A percentile compares a stretch with the other conserved stretches of the same genome.
phyloP scores from a whole-genome alignment of 2,888 invertebrate species.

The Drosophila leonis region DNA sequence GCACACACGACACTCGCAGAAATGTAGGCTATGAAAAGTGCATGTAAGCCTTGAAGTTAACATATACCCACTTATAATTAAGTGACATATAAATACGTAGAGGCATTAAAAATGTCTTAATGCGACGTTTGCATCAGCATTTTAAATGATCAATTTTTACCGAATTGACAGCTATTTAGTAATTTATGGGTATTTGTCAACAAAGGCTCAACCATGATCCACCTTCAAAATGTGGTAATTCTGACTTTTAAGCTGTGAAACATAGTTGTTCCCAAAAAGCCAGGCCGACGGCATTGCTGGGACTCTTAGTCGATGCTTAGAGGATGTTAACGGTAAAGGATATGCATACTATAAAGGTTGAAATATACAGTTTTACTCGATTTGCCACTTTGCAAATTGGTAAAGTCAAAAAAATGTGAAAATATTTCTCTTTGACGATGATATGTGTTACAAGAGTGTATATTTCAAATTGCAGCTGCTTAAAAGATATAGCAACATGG shows the following conservation, averaged over 20 bases:
- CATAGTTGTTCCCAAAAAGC: too few relatives aligned
- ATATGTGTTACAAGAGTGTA: background rate
- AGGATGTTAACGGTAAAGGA: too few relatives aligned
- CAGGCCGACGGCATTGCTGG: too few relatives aligned
- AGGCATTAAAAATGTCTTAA: background rate
- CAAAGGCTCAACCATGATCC: too few relatives aligned
- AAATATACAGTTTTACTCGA: background rate
- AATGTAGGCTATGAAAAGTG: conserved; percentile 32
- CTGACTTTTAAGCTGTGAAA: too few relatives aligned
- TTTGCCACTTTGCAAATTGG: background rate
- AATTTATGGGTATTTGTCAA: too few relatives aligned
- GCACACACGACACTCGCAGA: conserved; percentile 1
- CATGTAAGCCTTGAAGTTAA: conserved; percentile 26
- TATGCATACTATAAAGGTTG: too few relatives aligned
- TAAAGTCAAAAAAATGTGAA: background rate
- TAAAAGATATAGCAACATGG: background rate
- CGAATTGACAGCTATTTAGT: too few relatives aligned
- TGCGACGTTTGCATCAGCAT: background rate
- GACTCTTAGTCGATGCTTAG: too few relatives aligned
- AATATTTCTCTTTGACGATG: background rate
- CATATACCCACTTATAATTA: background rate
- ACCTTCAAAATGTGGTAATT: too few relatives aligned
- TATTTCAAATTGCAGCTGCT: background rate
- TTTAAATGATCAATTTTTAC: background rate
- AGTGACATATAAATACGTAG: background rate